Base-by-base conservation (phyloP, 1,140 invertebrate species). In the Portunus trituberculatus region DNA sequence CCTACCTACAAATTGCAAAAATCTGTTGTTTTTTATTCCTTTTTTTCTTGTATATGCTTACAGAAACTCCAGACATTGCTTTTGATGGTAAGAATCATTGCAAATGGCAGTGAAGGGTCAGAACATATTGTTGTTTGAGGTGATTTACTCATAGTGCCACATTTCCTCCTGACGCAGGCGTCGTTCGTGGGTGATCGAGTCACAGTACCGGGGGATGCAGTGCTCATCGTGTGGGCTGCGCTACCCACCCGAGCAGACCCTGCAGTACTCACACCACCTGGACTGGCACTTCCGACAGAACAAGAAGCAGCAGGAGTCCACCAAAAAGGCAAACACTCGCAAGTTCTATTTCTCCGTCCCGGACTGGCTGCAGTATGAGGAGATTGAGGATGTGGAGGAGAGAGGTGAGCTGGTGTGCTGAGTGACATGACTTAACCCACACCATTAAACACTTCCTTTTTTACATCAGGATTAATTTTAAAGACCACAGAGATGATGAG, bases 211-310 rank as follows among this genome's bases (percentile, higher is more conserved):
- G 93, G 99, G 99, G 8, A 98, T 99, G 97, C 99, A 99, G 97
- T 99, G 99, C 97, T 98, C 98, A 93, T 99, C 99, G 32, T 99
- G 99, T 97, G 99, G 99, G 28, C 98, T 98, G 45, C 97, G 99
- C 82, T 99, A 99, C 97, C 98, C 98, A 16, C 98, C 98, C 0
- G 98, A 99, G 97, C 98, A 98, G 96, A 99, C 98, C 0, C 98
- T 98, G 46, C 98, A 98, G 92, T 98, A 99, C 97, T 98, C 98
- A 96, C 98, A 99, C 97, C 99, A 99, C 97, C 97, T 99, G 46
- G 99, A 99, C 97, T 99, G 99, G 99, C 99, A 99, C 97, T 99
- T 99, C 97, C 97, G 99, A 14, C 98, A 99, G 97, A 99, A 99
- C 97, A 97, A 99, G 14, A 97, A 98, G 84, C 99, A 99, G 96